Base-by-base conservation (phyloP, 1,140 invertebrate genomes). In the Diprion similis region DNA sequence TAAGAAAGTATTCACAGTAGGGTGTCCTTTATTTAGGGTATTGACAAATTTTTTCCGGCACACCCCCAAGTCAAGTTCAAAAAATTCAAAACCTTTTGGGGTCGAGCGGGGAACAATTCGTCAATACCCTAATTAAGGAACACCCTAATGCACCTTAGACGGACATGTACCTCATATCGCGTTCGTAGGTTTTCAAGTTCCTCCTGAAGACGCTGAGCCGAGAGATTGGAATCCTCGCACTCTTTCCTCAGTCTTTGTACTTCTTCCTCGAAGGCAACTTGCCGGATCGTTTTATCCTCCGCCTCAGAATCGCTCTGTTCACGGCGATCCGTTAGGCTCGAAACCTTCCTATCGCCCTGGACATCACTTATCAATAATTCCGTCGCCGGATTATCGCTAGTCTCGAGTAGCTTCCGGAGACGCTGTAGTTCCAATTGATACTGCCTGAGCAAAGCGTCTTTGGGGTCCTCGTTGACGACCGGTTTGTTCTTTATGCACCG, bases 401-500 rank as follows among this genome's bases (percentile, higher is more conserved):
- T 80, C 71, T 92, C 90, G 0, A 97, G 87, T 71, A 97, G 86
- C 76, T 91, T 90, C 73, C 91, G 91, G 2, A 98, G 87, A 71
- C 93, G 89, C 69, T 95, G 90, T 46, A 97, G 93, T 85, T 97
- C 96, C 77, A 96, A 90, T 82, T 98, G 95, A 83, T 97, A 98
- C 82, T 98, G 92, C 37, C 95, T 86, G 0, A 98, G 86, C 77
- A 97, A 89, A 7, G 95, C 93, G 81, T 98, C 97, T 86, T 98
- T 98, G 0, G 97, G 97, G 86, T 98, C 91, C 87, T 98, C 96
- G 86, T 98, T 98, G 10, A 98, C 93, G 81, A 92, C 93, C 0
- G 97, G 97, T 80, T 96, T 96, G 84, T 98, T 98, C 80, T 95
- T 92, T 72, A 98, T 98, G 81, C 97, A 97, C 85, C 98, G 97